Base-by-base conservation (phyloP, 2,888 invertebrate genomes). In the Diarsia rubi region DNA sequence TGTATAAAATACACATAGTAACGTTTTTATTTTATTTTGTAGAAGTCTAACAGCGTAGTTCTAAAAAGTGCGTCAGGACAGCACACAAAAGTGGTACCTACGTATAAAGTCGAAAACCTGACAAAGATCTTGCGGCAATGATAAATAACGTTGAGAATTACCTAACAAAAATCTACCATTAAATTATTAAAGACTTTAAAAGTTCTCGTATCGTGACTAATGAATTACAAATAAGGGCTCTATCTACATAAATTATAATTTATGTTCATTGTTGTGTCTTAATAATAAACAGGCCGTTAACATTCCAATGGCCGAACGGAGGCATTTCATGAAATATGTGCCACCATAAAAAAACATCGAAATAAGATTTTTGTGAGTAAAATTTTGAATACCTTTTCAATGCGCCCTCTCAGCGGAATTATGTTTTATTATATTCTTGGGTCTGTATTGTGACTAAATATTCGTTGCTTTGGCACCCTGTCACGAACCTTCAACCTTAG, bases 371-470 rank as follows among this genome's bases (percentile, higher is more conserved):
- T 87, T 87, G 73, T 78, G 78, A 81, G 82, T 75, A 80, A 67
- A 2, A 45, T 78, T 85, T 87, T 80, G 75, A 81, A 85, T 75
- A 69, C 81, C 73, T 82, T 83, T 89, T 84, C 79, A 86, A 82
- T 81, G 74, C 76, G 60, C 27, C 74, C 67, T 79, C 75, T 67
- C 60, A 64, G 42, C 67, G 68, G 81, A 69, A 84, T 85, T 79
- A 66, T 87, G 66, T 80, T 82, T 83, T 85, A 79, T 79, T 79
- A 76, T 79, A 76, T 75, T 71, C 72, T 45, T 66, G 75, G 74
- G 72, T 78, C 78, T 79, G 82, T 85, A 87, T 89, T 90, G 81
- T 87, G 82, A 86, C 86, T 69, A 83, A 86, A 88, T 87, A 89
- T 87, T 87, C 84, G 84, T 83, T 54, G 24, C 57, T n/a, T 47